phyloP scores from a whole-genome alignment of 1,140 invertebrate genomes.

The Pachyrhynchus sulphureomaculatus region DNA sequence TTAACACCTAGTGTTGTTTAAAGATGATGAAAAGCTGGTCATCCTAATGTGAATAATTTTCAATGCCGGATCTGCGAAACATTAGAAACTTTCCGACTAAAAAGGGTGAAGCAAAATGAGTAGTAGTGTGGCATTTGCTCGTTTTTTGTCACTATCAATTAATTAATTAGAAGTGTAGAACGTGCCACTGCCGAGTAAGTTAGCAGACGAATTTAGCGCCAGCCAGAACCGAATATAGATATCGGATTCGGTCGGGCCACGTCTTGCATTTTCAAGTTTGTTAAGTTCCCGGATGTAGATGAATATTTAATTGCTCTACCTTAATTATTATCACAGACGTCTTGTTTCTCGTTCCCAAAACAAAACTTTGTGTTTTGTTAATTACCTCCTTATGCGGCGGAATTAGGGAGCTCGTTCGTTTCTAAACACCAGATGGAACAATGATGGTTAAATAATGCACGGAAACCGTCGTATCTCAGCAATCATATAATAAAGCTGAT shows the following conservation, averaged over 20 bases:
- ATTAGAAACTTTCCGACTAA: neutral
- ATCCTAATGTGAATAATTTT: too few species aligned
- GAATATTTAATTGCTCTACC: conserved; percentile 51
- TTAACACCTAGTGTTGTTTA: too few species aligned
- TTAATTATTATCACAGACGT: conserved; percentile 48
- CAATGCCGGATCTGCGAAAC: too few species aligned
- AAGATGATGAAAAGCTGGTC: too few species aligned
- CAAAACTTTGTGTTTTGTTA: conserved; percentile 36
- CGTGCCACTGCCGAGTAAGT: conserved; percentile 24
- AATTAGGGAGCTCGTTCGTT: conserved; percentile 14
- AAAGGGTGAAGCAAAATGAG: conserved; percentile 3
- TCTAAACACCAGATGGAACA: conserved; percentile 7
- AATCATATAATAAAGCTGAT: neutral
- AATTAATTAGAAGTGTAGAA: conserved; percentile 42
- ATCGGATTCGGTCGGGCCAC: conserved; percentile 43
- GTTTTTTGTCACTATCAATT: conserved; percentile 36
- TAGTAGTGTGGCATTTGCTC: conserved; percentile 14
- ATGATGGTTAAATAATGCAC: conserved; percentile 8
- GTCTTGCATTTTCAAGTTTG: conserved; percentile 53
- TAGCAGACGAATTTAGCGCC: conserved; percentile 33
- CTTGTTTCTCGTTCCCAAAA: conserved; percentile 31
- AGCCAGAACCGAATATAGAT: conserved; percentile 44
- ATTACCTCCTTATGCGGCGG: conserved; percentile 27
- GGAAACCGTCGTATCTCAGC: neutral
- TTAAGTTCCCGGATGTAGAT: conserved; percentile 49